A percentile compares a stretch with the other conserved stretches of the same genome.
Evolutionary conservation across 2,113 vertebrate genomes (phyloP).

Genomic region (Syngnathoides biaculeatus): DNA sequence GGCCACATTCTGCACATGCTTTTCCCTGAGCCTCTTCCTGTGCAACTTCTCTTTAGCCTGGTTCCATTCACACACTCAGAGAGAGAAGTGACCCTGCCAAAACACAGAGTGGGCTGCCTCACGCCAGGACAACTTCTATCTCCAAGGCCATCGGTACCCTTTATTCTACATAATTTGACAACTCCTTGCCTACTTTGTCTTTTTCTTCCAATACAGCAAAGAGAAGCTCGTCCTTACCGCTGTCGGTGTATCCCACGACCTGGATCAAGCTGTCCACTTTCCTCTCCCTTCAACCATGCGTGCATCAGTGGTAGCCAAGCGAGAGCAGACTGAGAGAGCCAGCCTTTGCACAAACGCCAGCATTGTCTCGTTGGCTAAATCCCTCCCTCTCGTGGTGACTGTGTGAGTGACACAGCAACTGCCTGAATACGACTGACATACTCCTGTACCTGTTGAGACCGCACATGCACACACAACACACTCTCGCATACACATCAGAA

Average conservation of each 20-base stretch:
- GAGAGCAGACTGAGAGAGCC: slow-evolving; percentile 63
- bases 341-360: slow-evolving; percentile 75
- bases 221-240: slow-evolving; percentile 57
- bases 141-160: slow-evolving; percentile 19
- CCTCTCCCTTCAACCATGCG: slow-evolving; percentile 62
- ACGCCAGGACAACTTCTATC: slow-evolving; percentile 41
- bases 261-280: slow-evolving; percentile 59
- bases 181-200: not conserved
- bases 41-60: slow-evolving; percentile 66
- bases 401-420: slow-evolving; percentile 61
- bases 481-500: slow-evolving; percentile 3
- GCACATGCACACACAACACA: not conserved
- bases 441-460: slow-evolving; percentile 37
- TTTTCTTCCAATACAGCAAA: slow-evolving; percentile 26
- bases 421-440: slow-evolving; percentile 59
- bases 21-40: slow-evolving; percentile 65
- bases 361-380: slow-evolving; percentile 71
- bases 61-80: slow-evolving; percentile 57
- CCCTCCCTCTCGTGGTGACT: slow-evolving; percentile 71
- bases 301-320: slow-evolving; percentile 65
- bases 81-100: slow-evolving; percentile 52
- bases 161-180: not conserved
- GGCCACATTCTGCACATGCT: slow-evolving; percentile 71
- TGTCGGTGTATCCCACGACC: slow-evolving; percentile 52
- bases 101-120: slow-evolving; percentile 45